These are phyloP conservation scores for Nycticorax nycticorax DNA, from an alignment of 2,113 vertebrate species.

Conservation along the genomic window DNA sequence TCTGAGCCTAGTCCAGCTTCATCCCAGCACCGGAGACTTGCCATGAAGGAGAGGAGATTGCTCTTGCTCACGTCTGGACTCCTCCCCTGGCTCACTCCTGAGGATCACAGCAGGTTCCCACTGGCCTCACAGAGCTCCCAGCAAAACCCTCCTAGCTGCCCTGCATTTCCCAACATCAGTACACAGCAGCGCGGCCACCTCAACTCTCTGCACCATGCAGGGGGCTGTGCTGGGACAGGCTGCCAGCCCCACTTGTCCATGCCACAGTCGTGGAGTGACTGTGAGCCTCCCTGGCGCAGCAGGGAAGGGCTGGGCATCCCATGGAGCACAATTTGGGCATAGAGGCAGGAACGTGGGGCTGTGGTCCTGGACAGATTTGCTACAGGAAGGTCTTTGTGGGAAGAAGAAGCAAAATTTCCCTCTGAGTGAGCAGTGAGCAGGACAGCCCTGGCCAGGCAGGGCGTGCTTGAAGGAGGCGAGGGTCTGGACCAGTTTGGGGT, in stretches of 20 bases:
- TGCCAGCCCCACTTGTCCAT: background rate
- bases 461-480: background rate
- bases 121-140: background rate
- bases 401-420: background rate
- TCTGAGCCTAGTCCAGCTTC: background rate
- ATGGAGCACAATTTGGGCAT: background rate
- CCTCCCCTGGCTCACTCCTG: background rate
- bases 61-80: background rate
- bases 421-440: background rate
- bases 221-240: background rate
- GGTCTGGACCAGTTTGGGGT: background rate
- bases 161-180: background rate
- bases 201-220: rapidly evolving
- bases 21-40: background rate
- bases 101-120: background rate
- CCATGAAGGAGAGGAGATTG: background rate
- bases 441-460: background rate
- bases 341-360: background rate
- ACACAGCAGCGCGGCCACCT: rapidly evolving
- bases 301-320: background rate
- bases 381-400: background rate
- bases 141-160: background rate
- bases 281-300: background rate
- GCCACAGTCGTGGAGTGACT: too few species aligned
- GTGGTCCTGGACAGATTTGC: background rate